phyloP scores from a whole-genome alignment of 2,797 vertebrate genomes.

The Brachyalestes nurse region DNA sequence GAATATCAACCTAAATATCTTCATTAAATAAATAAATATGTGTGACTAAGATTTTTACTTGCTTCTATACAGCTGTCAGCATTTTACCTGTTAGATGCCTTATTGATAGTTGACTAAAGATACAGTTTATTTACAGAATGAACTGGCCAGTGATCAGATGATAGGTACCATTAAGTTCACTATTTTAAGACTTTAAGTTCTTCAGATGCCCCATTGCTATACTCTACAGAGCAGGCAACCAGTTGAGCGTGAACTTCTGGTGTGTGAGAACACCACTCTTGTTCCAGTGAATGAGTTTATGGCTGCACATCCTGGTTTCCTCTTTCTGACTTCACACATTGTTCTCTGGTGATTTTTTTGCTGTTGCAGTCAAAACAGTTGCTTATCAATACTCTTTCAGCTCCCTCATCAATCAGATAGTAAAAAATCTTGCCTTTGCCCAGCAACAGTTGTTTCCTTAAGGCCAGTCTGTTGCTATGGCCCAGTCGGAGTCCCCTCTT shows the following conservation, averaged over 20 bases:
- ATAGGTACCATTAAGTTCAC: not conserved
- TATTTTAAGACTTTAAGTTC: constrained; percentile 23
- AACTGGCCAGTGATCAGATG: not conserved
- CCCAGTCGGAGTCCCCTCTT: constrained; percentile 65
- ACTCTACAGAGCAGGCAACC: constrained; percentile 32
- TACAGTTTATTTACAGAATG: not conserved
- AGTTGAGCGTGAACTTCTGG: constrained; percentile 40
- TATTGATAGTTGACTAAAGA: not conserved
- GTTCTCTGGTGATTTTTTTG: constrained; percentile 58
- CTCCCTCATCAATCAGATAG: constrained; percentile 73
- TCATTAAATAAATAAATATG: not conserved
- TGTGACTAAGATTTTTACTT: not conserved
- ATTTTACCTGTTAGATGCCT: not conserved
- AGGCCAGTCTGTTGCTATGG: constrained; percentile 69
- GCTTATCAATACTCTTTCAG: constrained; percentile 77
- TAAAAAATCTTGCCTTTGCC: constrained; percentile 69
- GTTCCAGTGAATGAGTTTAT: constrained; percentile 68
- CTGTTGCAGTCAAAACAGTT: constrained; percentile 62
- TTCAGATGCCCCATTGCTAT: constrained; percentile 3
- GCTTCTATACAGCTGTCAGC: not conserved
- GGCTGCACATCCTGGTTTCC: constrained; percentile 73
- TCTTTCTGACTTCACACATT: constrained; percentile 70
- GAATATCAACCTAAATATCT: too few species aligned
- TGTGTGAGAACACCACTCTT: constrained; percentile 48
- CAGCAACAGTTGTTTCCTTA: constrained; percentile 73